Evolutionary conservation across 2,113 vertebrate species (phyloP), one percentile per base, ranked within the genome.

Genomic region (Stigmatopora argus): DNA sequence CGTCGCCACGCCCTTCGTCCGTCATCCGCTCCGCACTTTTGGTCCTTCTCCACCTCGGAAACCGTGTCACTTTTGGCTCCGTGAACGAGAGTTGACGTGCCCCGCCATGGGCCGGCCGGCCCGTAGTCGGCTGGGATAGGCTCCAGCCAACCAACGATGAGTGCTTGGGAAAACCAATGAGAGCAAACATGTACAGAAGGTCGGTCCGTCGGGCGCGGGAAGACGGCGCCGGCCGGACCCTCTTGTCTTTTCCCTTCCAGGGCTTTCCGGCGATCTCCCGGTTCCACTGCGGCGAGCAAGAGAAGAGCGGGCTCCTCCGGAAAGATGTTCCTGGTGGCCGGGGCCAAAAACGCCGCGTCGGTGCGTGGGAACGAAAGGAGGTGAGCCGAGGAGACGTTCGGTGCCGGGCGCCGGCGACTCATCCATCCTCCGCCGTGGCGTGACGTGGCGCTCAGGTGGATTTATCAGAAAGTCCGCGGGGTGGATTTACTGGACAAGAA

Each of bases 311-410:
- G 83, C 65, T 80, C 86, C 79, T 82, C 88, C 66, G 88, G 90
- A 90, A 94, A 92, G 85, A 97, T 96, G 94, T 95, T 97, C 89
- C 93, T 96, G 87, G 92, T 95, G 90, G 93, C 94, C 76, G 93
- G 93, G 73, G 90, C 90, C 83, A 95, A 79, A 90, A 90, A 83
- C 85, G 78, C 78, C 85, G 91, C 77, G 84, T 89, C 83, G 70
- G 91, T 68, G 3, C 15, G 72, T 68, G 84, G 91, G 1, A 90
- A 91, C 80, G 93, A 95, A 77, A 94, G 92, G 88, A 95, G 94
- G 94, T 98, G 93, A 60, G 74, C 47, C 51, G 51, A 15, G 23
- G 23, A 14, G 23, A 56, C 14, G 13, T 56, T 23, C 7, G 26
- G 26, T 3, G 26, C 26, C 26, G 26, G 26, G 26, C 3, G 26